Evolutionary conservation across 2,797 vertebrate genomes (phyloP).

Genomic region (Odontamblyopus lacepedii): DNA sequence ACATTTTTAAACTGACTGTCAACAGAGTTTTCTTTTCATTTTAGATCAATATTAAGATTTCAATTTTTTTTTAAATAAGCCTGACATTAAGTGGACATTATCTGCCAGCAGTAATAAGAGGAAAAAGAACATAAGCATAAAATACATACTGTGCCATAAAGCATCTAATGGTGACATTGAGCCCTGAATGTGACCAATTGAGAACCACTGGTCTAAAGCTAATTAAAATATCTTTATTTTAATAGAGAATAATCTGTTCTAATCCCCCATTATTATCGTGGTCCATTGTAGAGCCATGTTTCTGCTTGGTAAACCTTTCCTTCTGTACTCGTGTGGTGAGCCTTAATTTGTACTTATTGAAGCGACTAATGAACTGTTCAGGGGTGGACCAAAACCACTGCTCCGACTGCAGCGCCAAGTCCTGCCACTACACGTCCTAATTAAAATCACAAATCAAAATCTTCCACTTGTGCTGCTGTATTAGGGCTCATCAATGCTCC

Average conservation of each 20-base stretch:
- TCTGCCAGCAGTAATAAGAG: neutral
- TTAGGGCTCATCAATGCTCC: conserved; percentile 30
- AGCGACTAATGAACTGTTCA: conserved; percentile 67
- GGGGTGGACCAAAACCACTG: conserved; percentile 51
- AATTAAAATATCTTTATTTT: conserved; percentile 14
- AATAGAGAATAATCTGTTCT: conserved; percentile 22
- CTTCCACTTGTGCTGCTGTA: conserved; percentile 37
- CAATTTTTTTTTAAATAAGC: too few relatives aligned
- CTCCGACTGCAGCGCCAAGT: conserved; percentile 44
- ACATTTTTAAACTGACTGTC: too few relatives aligned
- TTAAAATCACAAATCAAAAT: conserved; percentile 64
- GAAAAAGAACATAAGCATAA: neutral
- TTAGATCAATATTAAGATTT: too few relatives aligned
- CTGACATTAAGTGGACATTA: too few relatives aligned
- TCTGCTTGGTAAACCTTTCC: conserved; percentile 41
- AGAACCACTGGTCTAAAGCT: conserved; percentile 6
- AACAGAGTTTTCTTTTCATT: too few relatives aligned
- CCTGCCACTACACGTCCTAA: conserved; percentile 52
- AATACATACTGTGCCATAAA: neutral
- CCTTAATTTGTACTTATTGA: conserved; percentile 66
- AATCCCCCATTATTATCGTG: conserved; percentile 30
- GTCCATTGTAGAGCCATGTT: conserved; percentile 29
- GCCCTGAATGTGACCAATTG: neutral
- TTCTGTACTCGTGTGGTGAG: conserved; percentile 34
- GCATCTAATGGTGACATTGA: neutral